A percentile compares a stretch with the other conserved stretches of the same genome.
phyloP scores from a whole-genome alignment of 2,888 invertebrate species.

The Leistus spinibarbis region DNA sequence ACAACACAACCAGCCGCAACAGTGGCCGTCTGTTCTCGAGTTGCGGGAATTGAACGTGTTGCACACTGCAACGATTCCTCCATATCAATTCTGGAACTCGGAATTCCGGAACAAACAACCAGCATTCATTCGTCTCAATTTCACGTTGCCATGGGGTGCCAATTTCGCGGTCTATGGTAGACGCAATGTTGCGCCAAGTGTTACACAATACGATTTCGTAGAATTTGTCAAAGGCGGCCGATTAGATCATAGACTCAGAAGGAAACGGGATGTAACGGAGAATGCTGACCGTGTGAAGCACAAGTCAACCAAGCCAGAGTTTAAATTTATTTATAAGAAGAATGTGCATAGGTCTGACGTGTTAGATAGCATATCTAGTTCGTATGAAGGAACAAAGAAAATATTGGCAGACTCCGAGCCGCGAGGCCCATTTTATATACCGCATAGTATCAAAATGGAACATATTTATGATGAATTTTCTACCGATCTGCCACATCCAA shows the following conservation, averaged over 20 bases:
- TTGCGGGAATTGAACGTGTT: conserved; percentile 83
- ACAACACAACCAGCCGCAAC: conserved; percentile 74
- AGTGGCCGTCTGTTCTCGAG: conserved; percentile 79
- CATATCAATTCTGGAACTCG: conserved; percentile 92
- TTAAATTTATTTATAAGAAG: conserved; percentile 50
- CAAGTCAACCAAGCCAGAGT: conserved; percentile 29
- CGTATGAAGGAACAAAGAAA: conserved; percentile 58
- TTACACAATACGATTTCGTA: conserved; percentile 96
- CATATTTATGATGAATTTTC: conserved; percentile 47
- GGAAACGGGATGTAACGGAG: conserved; percentile 55
- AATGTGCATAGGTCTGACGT: conserved; percentile 54
- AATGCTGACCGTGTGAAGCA: conserved; percentile 5
- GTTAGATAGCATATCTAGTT: conserved; percentile 56
- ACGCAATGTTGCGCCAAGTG: conserved; percentile 92
- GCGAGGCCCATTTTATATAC: conserved; percentile 57
- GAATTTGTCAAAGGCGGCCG: conserved; percentile 90
- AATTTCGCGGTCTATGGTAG: conserved; percentile 96
- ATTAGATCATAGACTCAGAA: conserved; percentile 76
- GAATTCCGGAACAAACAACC: conserved; percentile 91
- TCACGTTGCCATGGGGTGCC: conserved; percentile 89
- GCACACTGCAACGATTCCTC: conserved; percentile 83
- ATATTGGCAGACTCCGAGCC: conserved; percentile 58
- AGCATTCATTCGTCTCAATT: conserved; percentile 85
- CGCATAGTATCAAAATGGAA: conserved; percentile 54
- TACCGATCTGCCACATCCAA: conserved; percentile 56